A percentile compares a stretch with the other conserved stretches of the same genome.
Conservation (phyloP, 2,797 vertebrate genomes). For the Rachycentron canadum region DNA sequence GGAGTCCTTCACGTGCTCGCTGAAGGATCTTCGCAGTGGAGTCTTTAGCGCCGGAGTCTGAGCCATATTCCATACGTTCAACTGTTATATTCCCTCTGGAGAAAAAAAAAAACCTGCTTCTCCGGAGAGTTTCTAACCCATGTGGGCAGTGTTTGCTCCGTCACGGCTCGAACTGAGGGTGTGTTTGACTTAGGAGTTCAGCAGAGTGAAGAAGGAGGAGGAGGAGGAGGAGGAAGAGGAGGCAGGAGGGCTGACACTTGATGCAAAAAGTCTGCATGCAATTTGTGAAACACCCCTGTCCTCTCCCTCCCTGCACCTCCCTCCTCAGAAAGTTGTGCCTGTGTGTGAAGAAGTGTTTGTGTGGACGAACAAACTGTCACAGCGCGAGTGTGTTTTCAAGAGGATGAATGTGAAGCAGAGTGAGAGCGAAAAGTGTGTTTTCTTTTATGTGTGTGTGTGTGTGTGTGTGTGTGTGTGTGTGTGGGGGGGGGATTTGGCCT, state of each 20-base stretch:
- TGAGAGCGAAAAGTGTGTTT: constrained; percentile 32
- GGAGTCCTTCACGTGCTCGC: constrained; percentile 86
- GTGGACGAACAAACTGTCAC: constrained; percentile 1
- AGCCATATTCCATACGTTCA: constrained; percentile 75
- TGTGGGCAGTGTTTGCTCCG: constrained; percentile 18
- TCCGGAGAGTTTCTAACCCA: constrained; percentile 30
- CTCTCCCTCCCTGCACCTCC: constrained; percentile 59
- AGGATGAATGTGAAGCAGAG: constrained; percentile 27
- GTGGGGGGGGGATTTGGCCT: constrained; percentile 47
- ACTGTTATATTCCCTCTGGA: constrained; percentile 36
- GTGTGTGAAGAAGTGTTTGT: constrained; percentile 10
- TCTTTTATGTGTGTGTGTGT: constrained; percentile 19
- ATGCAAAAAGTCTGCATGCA: constrained; percentile 77
- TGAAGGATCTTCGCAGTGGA: constrained; percentile 86
- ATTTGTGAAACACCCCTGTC: constrained; percentile 60
- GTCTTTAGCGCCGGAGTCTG: constrained; percentile 51
- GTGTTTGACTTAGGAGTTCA: constrained; percentile 46
- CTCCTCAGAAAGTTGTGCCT: constrained; percentile 44
- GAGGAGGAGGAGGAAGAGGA: constrained; percentile 19
- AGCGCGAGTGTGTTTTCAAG: not conserved
- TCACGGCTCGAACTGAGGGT: constrained; percentile 31
- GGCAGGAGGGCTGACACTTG: constrained; percentile 69
- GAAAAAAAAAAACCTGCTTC: constrained; percentile 17
- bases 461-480: constrained; percentile 9
- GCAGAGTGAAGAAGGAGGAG: constrained; percentile 42